Base-by-base conservation (phyloP, 2,113 vertebrate species). In the Oryzias melastigma region DNA sequence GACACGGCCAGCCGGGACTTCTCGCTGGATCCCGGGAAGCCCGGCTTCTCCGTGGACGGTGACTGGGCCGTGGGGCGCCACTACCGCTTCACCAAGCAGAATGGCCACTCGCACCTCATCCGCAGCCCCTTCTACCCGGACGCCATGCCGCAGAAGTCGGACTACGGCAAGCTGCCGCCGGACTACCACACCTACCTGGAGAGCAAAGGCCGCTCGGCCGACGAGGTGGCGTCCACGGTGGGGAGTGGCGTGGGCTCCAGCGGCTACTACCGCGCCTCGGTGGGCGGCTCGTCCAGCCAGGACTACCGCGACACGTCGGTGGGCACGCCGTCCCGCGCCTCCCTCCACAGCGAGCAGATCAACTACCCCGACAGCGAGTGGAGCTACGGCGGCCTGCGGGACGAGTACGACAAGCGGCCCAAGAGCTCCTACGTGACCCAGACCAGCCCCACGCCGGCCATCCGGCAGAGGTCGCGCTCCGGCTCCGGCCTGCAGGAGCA, bases 401-500 rank as follows among this genome's bases (percentile, higher is more conserved):
- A 98, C 0, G 95, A 98, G 41, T 94, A 94, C 0, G 96, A 98
- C 18, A 94, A 94, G 85, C 91, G 97, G 72, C 97, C 97, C 0
- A 98, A 98, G 84, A 98, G 96, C 0, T 99, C 97, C 0, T 97
- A 98, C 1, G 87, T 96, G 71, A 90, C 90, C 43, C 95, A 94
- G 41, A 93, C 92, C 0, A 98, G 96, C 78, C 95, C 97, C 59
- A 96, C 95, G 73, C 96, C 96, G 0, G 76, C 95, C 7, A 96
- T 99, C 86, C 89, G 97, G 58, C 97, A 99, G 87, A 90, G 96
- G 18, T 98, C 97, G 53, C 88, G 93, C 29, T 99, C 97, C 0
- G 97, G 97, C 29, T 99, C 97, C 0, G 96, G 96, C 18, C 93
- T 99, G 59, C 96, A 98, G 91, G 97, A 99, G 83, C 96, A 95